Base-by-base conservation (phyloP, 2,888 invertebrate genomes). In the Drosophila siamana region DNA sequence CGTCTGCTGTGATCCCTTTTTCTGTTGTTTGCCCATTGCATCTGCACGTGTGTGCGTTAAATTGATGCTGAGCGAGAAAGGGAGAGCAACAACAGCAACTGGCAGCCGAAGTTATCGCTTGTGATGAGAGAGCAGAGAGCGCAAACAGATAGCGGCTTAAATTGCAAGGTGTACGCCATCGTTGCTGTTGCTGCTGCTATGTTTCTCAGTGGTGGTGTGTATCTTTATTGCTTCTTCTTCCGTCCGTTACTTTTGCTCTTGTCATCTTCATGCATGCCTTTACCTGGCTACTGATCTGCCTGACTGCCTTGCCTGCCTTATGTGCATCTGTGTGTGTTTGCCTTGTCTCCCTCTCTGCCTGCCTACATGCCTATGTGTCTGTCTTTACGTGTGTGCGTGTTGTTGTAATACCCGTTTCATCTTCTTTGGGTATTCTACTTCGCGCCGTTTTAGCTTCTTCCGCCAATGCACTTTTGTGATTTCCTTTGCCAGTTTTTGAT, bases 391-490 rank as follows among this genome's bases (percentile, higher is more conserved):
- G 59, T 77, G 55, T 66, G 61, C 64, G 68, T 79, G 51, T 69
- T 74, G 80, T 73, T 88, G 87, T 86, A 88, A 87, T 87, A 85
- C 88, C 75, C 86, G 88, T 88, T 86, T 86, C 82, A 68, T 79
- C 74, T 82, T 77, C 77, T 81, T 81, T 86, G 71, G 69, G 61
- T 84, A 84, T 80, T 88, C 87, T 84, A 78, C 78, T 85, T 86
- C 81, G 74, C 78, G 69, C 75, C 76, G 85, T 86, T 89, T 76
- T 66, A 79, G 83, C 73, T 78, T 79, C 88, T 87, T 81, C 87
- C 74, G 81, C 72, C 66, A 78, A 79, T 90, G 88, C 89, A 89
- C 84, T 89, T 88, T 88, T 88, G 83, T 86, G 88, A 88, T 90
- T 88, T 88, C 88, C 89, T 90, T 90, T 71, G 79, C 75, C 62